Evolutionary conservation across 1,140 invertebrate genomes (phyloP), one percentile per base, ranked within the genome.

Genomic region (Drosophila repletoides): DNA sequence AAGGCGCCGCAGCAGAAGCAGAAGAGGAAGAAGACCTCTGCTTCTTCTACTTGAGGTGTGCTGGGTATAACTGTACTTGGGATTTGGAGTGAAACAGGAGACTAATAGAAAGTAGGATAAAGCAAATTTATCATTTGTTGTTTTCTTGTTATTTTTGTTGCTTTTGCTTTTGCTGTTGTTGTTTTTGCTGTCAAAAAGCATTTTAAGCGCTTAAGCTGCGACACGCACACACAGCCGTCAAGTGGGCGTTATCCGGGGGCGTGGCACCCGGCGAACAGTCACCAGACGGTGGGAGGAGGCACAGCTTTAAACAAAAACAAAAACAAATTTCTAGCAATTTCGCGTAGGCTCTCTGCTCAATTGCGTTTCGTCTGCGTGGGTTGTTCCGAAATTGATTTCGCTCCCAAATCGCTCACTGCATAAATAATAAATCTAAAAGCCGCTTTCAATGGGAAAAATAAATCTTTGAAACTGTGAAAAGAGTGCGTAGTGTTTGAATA

Each of bases 191-290:
- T 84, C 71, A 86, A 74, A 84, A 86, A 84, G 71, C 80, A 84
- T 79, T 84, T 84, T 84, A 84, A 86, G 79, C 74, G 61, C 79
- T 67, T 84, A 86, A 84, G 79, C 79, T 86, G 61, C 58, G 80
- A 84, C 74, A 86, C 79, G 79, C 79, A 84, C 79, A 68, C 31
- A 60, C 52, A 38, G 7, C 36, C 17, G 6, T 28, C 2, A 14
- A 29, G 26, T 21, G 22, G 31, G 31, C 5, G 17, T 26, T n/a
- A n/a, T n/a, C n/a, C n/a, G n/a, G 22, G 28, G 38, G 36, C 26
- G 31, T 36, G 34, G 14, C 22, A 7, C 41, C 6, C 5, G 19
- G 7, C 2, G 34, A 12, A 19, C 10, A 49, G 28, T 43, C 36
- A 40, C 34, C 29, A 51, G n/a, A n/a, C n/a, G n/a, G n/a, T n/a